These are phyloP conservation scores for Protonibea diacanthus DNA, from an alignment of 2,797 vertebrate genomes.

Conservation along the genomic window DNA sequence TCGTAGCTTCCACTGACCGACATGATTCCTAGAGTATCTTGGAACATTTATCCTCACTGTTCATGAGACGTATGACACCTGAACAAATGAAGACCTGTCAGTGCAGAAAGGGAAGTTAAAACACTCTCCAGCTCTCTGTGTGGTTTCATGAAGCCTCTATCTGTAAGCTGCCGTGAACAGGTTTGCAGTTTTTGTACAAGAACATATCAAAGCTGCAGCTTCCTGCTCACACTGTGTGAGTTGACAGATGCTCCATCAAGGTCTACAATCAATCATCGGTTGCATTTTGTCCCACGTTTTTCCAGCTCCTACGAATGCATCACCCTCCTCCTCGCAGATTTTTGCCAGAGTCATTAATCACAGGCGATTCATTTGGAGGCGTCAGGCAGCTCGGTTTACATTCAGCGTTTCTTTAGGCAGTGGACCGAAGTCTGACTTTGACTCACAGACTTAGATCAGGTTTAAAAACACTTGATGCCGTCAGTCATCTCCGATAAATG, in stretches of 20 bases:
- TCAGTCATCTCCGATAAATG: conserved; percentile 27
- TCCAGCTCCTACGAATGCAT: neutral
- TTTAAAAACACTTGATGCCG: conserved; percentile 35
- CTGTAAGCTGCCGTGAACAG: neutral
- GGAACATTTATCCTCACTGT: neutral
- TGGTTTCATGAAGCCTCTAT: neutral
- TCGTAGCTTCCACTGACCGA: neutral
- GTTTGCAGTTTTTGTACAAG: neutral
- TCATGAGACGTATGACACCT: conserved; percentile 5
- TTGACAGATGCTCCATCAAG: neutral
- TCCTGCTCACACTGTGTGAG: neutral
- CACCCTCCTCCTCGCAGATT: conserved; percentile 34
- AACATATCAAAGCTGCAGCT: neutral
- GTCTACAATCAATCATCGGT: neutral
- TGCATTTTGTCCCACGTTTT: conserved; percentile 6
- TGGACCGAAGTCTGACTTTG: conserved; percentile 34
- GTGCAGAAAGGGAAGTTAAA: neutral
- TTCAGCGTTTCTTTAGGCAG: conserved; percentile 13
- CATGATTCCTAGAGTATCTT: neutral
- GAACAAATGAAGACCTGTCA: neutral
- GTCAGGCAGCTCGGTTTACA: conserved; percentile 47
- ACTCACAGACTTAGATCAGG: neutral
- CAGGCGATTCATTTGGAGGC: conserved; percentile 40
- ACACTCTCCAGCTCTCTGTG: neutral
- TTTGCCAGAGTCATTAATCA: conserved; percentile 53